Evolutionary conservation across 2,888 invertebrate genomes (phyloP), one percentile per base, ranked within the genome.

Genomic region (Amorpha juglandis): DNA sequence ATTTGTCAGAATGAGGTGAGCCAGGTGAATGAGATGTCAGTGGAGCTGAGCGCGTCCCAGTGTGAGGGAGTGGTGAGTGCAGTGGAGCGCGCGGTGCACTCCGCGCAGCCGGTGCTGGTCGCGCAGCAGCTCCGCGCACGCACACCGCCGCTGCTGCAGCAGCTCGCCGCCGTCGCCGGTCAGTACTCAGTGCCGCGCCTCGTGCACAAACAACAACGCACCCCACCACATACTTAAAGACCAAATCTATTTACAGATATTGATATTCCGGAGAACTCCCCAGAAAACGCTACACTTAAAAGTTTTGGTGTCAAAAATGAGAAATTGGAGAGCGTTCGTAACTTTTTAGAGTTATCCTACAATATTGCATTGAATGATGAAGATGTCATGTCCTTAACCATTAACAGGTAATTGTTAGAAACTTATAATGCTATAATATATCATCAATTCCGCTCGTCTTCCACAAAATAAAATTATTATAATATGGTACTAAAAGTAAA

Each of bases 71-170:
- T 14, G 8, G 27, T 70, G 12, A 74, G 70, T 11, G 74, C 67
- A 7, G 45, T 69, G 33, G 78, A 78, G 64, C 69, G 69, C 4
- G 75, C 74, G 1, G 66, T 77, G 21, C 67, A 71, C 11, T 69
- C 71, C 14, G 50, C 55, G 11, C 68, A 70, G 12, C 55, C 67
- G 9, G 64, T 70, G 35, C 45, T 76, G 9, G 48, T 74, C 2
- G 71, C 70, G 11, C 63, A 65, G 6, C 51, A 33, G 50, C 38
- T 50, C 27, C 62, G 14, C 14, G 21, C 12, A 62, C 45, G 12
- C 21, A 16, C n/a, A 35, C 38, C 50, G 33, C 9, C 16, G 35
- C 27, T 50, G 35, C 48, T 50, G 50, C 47, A 63, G 4, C 27
- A 63, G 19, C 14, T 55, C 7, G 55, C 55, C n/a, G 35, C 35